Evolutionary conservation across 2,888 invertebrate species (phyloP).

Genomic region (Catocala fraxini): DNA sequence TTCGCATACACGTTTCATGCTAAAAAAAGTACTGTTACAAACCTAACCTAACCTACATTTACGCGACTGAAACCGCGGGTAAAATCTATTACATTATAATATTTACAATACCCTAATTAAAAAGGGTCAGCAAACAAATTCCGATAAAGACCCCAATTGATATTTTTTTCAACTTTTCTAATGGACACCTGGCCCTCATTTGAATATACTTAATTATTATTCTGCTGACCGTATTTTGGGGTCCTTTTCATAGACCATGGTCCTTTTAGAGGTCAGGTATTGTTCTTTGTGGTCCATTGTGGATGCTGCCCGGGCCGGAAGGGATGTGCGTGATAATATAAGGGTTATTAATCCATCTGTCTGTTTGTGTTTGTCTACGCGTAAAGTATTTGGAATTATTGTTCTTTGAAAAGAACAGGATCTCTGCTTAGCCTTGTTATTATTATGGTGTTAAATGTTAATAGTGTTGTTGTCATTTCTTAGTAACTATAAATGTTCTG

Average conservation of each 20-base stretch:
- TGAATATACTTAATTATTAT: slow-evolving; percentile 55
- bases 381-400: slow-evolving; percentile 5
- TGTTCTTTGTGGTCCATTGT: slow-evolving; percentile 36
- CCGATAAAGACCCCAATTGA: slow-evolving; percentile 52
- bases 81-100: too few relatives aligned
- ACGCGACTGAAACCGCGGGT: too few relatives aligned
- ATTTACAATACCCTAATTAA: neutral
- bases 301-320: slow-evolving; percentile 16
- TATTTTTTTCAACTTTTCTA: slow-evolving; percentile 51
- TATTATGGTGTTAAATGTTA: neutral
- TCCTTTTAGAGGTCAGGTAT: slow-evolving; percentile 34
- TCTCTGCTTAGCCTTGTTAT: too few relatives aligned
- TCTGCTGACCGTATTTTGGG: slow-evolving; percentile 54
- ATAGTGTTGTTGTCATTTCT: too few relatives aligned
- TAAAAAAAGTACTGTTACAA: too few relatives aligned
- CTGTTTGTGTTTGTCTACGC: slow-evolving; percentile 7
- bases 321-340: slow-evolving; percentile 8
- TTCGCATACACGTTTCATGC: too few relatives aligned
- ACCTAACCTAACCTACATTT: too few relatives aligned
- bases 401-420: neutral
- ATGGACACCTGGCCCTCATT: slow-evolving; percentile 72
- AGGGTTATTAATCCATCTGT: slow-evolving; percentile 17
- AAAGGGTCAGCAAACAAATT: slow-evolving; percentile 68
- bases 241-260: slow-evolving; percentile 28
- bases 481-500: too few relatives aligned